Evolutionary conservation across 2,888 invertebrate genomes (phyloP), one percentile per base, ranked within the genome.

Genomic region (Cheilosia vulpina): DNA sequence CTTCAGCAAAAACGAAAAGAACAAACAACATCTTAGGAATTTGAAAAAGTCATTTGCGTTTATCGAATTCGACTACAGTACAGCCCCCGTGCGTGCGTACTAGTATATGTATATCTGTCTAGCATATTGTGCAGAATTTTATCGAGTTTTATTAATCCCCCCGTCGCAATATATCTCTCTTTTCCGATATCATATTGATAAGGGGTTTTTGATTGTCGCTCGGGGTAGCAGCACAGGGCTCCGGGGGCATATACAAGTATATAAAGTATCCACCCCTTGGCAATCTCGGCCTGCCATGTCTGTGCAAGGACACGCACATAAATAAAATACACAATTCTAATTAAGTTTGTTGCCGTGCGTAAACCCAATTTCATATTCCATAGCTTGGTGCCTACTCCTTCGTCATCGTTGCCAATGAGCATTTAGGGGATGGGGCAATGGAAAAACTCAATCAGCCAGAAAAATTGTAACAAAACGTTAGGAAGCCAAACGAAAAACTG

Each of bases 261-360:
- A 27, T 38, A 57, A 21, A 21, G 21, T 15, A 5, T 21, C 58
- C 24, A 58, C 43, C 45, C 52, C 19, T 45, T 60, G 47, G 68
- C 63, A 72, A 72, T 68, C 43, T 83, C 72, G 62, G 78, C 38
- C 53, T 52, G 45, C 6, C 62, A 45, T 65, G 47, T 13, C 38
- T 41, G 63, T 69, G 2, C 47, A 57, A 43, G 60, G 47, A 62
- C 78, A 75, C 58, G 58, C 57, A 65, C 41, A 66, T 43, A 65
- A 68, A 76, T 72, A 76, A 85, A 85, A 81, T 85, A 77, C 77
- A 81, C 72, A 68, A 72, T 81, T 85, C 81, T 85, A 85, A 85
- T 85, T 85, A 85, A 81, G 76, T 85, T 81, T 63, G 81, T 81
- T 85, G 85, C 77, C 85, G 81, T 85, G 81, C 85, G 81, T 85